A percentile compares a stretch with the other conserved stretches of the same genome.
These are phyloP conservation scores for Clostera curtula DNA, from an alignment of 2,888 invertebrate genomes.

Conservation along the genomic window DNA sequence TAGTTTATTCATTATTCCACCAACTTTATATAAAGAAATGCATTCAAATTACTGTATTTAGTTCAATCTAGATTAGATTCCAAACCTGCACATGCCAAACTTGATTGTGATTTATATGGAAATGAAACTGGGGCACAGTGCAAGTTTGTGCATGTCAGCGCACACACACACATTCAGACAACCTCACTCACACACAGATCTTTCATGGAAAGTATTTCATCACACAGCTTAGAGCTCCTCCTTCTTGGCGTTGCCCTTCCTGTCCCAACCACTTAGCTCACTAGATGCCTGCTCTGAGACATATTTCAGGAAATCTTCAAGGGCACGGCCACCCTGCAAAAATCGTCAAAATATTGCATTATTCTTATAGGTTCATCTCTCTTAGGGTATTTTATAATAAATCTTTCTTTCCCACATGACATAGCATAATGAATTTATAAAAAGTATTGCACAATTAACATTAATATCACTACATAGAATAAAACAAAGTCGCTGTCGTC, in stretches of 20 bases:
- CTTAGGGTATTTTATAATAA: not conserved
- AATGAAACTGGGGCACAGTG: constrained; percentile 8
- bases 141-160: constrained; percentile 14
- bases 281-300: constrained; percentile 92
- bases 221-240: constrained; percentile 60
- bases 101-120: constrained; percentile 11
- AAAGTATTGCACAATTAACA: too few species aligned
- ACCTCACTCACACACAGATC: constrained; percentile 56
- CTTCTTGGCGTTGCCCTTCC: constrained; percentile 81
- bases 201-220: constrained; percentile 49
- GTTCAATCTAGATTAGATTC: constrained; percentile 39
- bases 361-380: not conserved
- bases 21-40: constrained; percentile 60
- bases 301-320: constrained; percentile 96
- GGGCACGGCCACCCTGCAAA: constrained; percentile 90
- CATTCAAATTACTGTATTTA: constrained; percentile 71
- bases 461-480: too few species aligned
- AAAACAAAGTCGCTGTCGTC: too few species aligned
- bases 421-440: too few species aligned
- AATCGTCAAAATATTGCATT: constrained; percentile 3
- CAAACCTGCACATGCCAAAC: constrained; percentile 26
- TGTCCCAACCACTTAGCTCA: constrained; percentile 90
- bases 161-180: constrained; percentile 24
- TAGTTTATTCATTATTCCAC: constrained; percentile 61
- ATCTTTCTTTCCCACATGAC: too few species aligned